These are phyloP conservation scores for Neuroscelio doddi DNA, from an alignment of 2,888 invertebrate species.

Conservation along the genomic window DNA sequence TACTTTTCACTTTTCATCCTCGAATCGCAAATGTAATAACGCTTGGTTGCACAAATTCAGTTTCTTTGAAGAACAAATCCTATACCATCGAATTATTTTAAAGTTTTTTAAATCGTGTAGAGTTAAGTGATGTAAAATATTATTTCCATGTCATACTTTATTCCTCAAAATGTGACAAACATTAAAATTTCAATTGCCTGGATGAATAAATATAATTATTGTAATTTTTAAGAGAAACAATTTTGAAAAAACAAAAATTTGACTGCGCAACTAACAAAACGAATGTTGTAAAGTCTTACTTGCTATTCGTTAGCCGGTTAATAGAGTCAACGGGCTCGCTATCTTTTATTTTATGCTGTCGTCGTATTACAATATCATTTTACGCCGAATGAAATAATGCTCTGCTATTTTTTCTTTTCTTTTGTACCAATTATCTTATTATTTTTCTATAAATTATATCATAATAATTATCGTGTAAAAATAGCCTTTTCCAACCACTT, in stretches of 20 bases:
- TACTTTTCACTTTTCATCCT: slow-evolving; percentile 2
- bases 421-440: slow-evolving; percentile 30
- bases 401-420: slow-evolving; percentile 3
- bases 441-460: slow-evolving; percentile 32
- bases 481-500: no score
- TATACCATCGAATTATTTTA: no score
- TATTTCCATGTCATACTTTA: no score
- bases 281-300: slow-evolving; percentile 43
- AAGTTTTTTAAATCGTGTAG: no score
- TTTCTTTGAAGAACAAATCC: not conserved
- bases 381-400: slow-evolving; percentile 4
- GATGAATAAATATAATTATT: no score
- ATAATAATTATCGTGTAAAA: no score
- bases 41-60: not conserved
- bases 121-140: no score
- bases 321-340: slow-evolving; percentile 44
- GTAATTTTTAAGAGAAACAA: no score
- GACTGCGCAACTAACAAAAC: slow-evolving; percentile 9
- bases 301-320: slow-evolving; percentile 53
- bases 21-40: not conserved
- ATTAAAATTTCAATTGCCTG: no score
- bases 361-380: slow-evolving; percentile 8
- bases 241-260: no score
- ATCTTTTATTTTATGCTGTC: slow-evolving; percentile 40
- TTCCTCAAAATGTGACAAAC: no score